phyloP scores from a whole-genome alignment of 2,797 vertebrate genomes.

The Manis pentadactyla region DNA sequence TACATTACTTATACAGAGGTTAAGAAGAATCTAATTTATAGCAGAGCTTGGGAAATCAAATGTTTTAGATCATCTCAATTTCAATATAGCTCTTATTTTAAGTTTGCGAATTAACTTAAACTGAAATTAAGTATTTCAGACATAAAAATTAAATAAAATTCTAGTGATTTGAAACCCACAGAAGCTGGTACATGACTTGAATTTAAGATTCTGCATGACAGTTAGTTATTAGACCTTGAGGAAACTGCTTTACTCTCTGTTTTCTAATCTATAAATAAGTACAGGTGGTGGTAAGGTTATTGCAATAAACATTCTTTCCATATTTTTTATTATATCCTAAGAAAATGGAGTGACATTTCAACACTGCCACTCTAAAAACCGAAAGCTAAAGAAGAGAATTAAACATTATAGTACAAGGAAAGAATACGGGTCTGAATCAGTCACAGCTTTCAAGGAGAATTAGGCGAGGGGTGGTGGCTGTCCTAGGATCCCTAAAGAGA shows the following conservation, averaged over 20 bases:
- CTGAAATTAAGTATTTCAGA: neutral
- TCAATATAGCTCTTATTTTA: neutral
- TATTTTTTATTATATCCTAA: neutral
- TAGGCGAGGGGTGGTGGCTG: rapidly evolving
- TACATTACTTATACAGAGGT: neutral
- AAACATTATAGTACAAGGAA: constrained; percentile 20
- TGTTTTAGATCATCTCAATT: constrained; percentile 46
- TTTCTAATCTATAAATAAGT: constrained; percentile 16
- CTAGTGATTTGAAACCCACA: neutral
- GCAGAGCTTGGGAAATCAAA: constrained; percentile 47
- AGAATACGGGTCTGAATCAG: neutral
- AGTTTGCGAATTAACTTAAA: neutral
- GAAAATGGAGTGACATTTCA: neutral
- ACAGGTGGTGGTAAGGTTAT: neutral
- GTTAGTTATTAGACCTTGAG: neutral
- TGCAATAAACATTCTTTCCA: neutral
- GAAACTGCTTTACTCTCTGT: neutral
- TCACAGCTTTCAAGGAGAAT: neutral
- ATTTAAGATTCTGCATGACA: neutral
- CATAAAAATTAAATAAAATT: constrained; percentile 4
- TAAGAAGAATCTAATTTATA: constrained; percentile 58
- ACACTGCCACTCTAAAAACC: neutral
- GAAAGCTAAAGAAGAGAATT: neutral
- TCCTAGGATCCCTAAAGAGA: neutral
- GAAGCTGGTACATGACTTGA: neutral